Percentiles rank a stretch among this genome's conserved stretches.
These are phyloP conservation scores for Stictocephala bisonia DNA, from an alignment of 2,888 invertebrate species.

Conservation along the genomic window DNA sequence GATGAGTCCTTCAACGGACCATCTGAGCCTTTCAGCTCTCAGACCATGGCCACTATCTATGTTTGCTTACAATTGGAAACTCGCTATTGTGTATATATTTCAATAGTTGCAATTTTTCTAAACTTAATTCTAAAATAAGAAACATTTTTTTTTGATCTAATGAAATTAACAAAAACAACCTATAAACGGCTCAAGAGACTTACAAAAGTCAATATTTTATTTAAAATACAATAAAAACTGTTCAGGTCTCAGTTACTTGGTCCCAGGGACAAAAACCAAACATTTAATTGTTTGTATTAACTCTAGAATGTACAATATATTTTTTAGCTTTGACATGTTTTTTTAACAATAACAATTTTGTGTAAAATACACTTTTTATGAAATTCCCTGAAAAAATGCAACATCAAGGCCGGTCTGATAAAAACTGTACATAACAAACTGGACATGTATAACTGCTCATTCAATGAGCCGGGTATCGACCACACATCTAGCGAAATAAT, in stretches of 20 bases:
- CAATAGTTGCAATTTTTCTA: too few species aligned
- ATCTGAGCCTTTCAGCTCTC: too few species aligned
- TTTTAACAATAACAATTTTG: conserved; percentile 45
- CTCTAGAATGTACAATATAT: conserved; percentile 45
- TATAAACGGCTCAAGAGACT: too few species aligned
- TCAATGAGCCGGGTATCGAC: conserved; percentile 3
- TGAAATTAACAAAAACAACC: too few species aligned
- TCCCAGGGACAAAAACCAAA: conserved; percentile 41
- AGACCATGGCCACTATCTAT: too few species aligned
- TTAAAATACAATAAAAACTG: conserved; percentile 32
- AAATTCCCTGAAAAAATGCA: conserved; percentile 39
- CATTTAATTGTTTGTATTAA: conserved; percentile 23
- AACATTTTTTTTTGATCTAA: too few species aligned
- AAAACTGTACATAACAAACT: conserved; percentile 40
- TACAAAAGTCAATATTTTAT: too few species aligned
- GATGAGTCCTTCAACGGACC: conserved; percentile 35
- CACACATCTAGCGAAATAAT: conserved; percentile 37
- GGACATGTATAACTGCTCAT: conserved; percentile 14
- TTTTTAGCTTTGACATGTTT: conserved; percentile 44
- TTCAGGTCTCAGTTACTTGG: conserved; percentile 33
- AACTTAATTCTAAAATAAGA: too few species aligned
- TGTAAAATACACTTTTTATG: conserved; percentile 45
- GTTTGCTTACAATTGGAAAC: too few species aligned
- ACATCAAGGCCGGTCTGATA: conserved; percentile 39
- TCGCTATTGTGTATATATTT: too few species aligned